These are phyloP conservation scores for Lindbergichthys nudifrons DNA, from an alignment of 2,797 vertebrate genomes.

Conservation along the genomic window DNA sequence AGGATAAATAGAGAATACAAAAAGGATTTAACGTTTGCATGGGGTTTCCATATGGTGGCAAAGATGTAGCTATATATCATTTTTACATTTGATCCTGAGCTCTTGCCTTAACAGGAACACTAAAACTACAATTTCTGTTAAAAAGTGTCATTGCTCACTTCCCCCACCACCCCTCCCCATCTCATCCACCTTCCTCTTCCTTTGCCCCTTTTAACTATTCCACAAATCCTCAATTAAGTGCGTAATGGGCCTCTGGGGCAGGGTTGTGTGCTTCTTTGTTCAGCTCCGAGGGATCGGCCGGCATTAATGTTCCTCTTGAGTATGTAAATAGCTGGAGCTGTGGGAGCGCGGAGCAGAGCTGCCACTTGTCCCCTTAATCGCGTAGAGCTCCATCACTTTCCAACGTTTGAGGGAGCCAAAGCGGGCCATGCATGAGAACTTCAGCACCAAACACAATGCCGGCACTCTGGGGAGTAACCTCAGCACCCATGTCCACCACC, in stretches of 20 bases:
- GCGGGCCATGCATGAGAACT: slow-evolving; percentile 81
- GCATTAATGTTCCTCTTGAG: slow-evolving; percentile 83
- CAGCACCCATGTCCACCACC: slow-evolving; percentile 70
- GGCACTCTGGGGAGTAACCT: slow-evolving; percentile 73
- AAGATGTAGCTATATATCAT: slow-evolving; percentile 18
- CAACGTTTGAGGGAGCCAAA: slow-evolving; percentile 70
- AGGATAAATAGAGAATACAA: slow-evolving; percentile 20
- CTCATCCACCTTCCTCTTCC: slow-evolving; percentile 54
- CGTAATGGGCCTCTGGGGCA: slow-evolving; percentile 78
- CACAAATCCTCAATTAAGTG: slow-evolving; percentile 81
- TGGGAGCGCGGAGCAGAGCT: slow-evolving; percentile 82
- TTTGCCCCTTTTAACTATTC: slow-evolving; percentile 64
- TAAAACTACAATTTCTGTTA: background rate
- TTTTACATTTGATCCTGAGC: slow-evolving; percentile 6
- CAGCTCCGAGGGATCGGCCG: slow-evolving; percentile 61
- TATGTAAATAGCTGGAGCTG: slow-evolving; percentile 81
- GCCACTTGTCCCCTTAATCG: slow-evolving; percentile 82
- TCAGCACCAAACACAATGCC: slow-evolving; percentile 72
- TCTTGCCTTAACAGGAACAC: background rate
- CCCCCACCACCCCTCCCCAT: slow-evolving; percentile 18
- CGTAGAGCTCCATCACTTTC: slow-evolving; percentile 82
- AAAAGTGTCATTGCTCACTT: slow-evolving; percentile 38
- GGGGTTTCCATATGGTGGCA: slow-evolving; percentile 39
- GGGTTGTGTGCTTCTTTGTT: slow-evolving; percentile 82
- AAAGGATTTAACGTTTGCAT: slow-evolving; percentile 32